Evolutionary conservation across 2,888 invertebrate species (phyloP).

Genomic region (Chrysotoxum bicinctum): DNA sequence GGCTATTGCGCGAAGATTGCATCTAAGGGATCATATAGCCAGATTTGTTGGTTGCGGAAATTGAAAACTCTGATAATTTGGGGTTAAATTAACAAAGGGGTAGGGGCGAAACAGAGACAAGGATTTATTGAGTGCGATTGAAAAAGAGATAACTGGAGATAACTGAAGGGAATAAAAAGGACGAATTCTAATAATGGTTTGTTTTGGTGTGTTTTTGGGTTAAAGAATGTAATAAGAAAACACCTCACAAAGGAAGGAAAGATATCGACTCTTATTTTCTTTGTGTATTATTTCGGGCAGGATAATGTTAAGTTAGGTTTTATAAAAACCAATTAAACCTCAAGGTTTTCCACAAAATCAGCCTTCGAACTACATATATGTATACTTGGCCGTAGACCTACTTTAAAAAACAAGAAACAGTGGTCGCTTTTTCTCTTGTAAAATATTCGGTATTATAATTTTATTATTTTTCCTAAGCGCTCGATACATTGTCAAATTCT

Average conservation of each 20-base stretch:
- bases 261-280: no score
- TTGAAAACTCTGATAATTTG: conserved; percentile 67
- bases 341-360: no score
- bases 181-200: neutral
- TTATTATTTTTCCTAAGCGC: no score
- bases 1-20: conserved; percentile 69
- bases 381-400: no score
- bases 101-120: neutral
- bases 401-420: no score
- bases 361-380: no score
- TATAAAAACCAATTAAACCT: no score
- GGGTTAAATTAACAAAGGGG: conserved; percentile 42
- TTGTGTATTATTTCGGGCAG: no score
- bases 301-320: no score
- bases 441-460: no score
- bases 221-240: neutral
- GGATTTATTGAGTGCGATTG: conserved; percentile 21
- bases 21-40: conserved; percentile 38
- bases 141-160: neutral
- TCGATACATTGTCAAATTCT: no score
- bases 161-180: neutral
- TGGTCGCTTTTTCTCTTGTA: no score
- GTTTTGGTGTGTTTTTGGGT: neutral
- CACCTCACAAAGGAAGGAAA: neutral
- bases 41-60: conserved; percentile 47